These are phyloP conservation scores for Cistogaster globosa DNA, from an alignment of 2,888 invertebrate species.

Conservation along the genomic window DNA sequence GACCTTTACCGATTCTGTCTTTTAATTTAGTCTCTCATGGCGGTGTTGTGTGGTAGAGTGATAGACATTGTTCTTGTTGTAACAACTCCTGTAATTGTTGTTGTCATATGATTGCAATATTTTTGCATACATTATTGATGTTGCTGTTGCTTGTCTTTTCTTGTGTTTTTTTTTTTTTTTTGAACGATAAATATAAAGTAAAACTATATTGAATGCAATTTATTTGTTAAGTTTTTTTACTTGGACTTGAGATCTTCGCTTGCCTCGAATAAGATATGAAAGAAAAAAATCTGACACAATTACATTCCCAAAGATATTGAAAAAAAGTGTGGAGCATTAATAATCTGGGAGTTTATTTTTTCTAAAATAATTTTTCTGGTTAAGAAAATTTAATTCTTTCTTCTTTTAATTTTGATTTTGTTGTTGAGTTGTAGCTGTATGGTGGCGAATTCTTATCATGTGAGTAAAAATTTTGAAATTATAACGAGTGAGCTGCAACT, in stretches of 20 bases:
- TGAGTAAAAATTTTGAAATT: too few relatives aligned
- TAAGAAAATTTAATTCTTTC: too few relatives aligned
- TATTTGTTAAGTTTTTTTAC: constrained; percentile 7
- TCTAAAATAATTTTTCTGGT: too few relatives aligned
- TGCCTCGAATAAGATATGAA: background rate
- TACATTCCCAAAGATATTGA: too few relatives aligned
- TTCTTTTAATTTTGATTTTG: too few relatives aligned
- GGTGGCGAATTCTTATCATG: too few relatives aligned
- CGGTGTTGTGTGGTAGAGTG: constrained; percentile 44
- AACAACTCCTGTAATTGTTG: constrained; percentile 40
- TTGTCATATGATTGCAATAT: constrained; percentile 56
- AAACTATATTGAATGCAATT: constrained; percentile 15
- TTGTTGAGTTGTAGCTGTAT: too few relatives aligned
- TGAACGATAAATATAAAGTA: background rate
- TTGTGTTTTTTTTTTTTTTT: too few relatives aligned
- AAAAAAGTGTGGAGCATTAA: too few relatives aligned
- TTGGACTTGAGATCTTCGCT: background rate
- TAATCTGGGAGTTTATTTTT: too few relatives aligned
- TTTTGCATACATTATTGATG: constrained; percentile 49
- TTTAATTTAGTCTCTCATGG: constrained; percentile 41
- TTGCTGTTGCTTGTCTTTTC: background rate
- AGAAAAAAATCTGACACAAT: too few relatives aligned
- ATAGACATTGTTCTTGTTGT: constrained; percentile 53
- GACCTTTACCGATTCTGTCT: background rate
- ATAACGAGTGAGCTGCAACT: too few relatives aligned